Base-by-base conservation (phyloP, 2,113 vertebrate species). In the Osmerus eperlanus region DNA sequence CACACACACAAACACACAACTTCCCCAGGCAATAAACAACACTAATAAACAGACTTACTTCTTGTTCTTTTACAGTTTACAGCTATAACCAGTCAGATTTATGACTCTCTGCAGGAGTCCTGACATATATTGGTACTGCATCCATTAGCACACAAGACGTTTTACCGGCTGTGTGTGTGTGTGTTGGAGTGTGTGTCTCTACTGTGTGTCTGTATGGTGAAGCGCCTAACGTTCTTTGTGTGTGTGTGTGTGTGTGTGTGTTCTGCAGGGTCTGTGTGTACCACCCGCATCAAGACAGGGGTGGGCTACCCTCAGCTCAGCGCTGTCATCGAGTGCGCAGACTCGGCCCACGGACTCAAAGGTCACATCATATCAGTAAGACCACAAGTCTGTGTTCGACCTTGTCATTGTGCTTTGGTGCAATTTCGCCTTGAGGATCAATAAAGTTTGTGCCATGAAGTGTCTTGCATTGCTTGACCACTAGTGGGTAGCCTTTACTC, bases 311-410 rank as follows among this genome's bases (percentile, higher is more conserved):
- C 97, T 0, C 97, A 99, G 81, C 90, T 99, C 70, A 99, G 97
- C 13, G 97, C 97, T 0, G 97, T 99, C n/a, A 99, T 99, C 12
- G 97, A 99, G 84, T 99, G 97, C 66, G 95, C 96, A 0, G 97
- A 99, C 89, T 98, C 97, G 2, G 97, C 97, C 53, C 97, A 99
- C 0, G 97, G 97, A 71, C 92, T 99, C 68, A 97, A 98, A 89
- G 97, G 97, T 76, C 97, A 99, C 87, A 99, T 99, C 81, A 98
- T 99, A 87, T 99, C 97, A 3, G 97, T 97, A 83, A 95, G 97
- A 92, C 74, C 65, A 11, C 56, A 15, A 8, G 41, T 1, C 41
- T 47, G 41, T 47, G 41, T 6, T 47, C 41, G 2, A 11, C 41
- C 41, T 47, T 2, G 2, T 47, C 41, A 47, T 11, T 11, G 8